These are phyloP conservation scores for Tautogolabrus adspersus DNA, from an alignment of 2,113 vertebrate species.

Conservation along the genomic window DNA sequence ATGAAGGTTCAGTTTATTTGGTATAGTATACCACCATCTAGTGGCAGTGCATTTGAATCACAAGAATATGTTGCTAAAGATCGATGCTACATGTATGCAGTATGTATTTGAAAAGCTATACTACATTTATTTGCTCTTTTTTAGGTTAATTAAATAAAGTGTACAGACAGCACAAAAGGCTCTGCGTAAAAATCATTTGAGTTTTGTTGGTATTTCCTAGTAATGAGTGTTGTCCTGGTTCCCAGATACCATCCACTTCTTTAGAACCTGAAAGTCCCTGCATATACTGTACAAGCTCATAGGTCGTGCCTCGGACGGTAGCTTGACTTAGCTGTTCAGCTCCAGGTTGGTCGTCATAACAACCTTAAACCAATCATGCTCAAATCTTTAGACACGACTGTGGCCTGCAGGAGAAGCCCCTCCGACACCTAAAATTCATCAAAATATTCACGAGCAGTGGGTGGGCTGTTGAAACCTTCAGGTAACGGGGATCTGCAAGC, in stretches of 20 bases:
- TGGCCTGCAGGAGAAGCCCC: not conserved
- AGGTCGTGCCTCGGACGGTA: not conserved
- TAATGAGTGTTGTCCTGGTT: not conserved
- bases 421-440: not conserved
- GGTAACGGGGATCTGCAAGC: not conserved
- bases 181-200: no score
- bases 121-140: no score
- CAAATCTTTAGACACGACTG: not conserved
- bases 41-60: slow-evolving; percentile 20
- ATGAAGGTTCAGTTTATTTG: not conserved
- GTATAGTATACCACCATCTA: slow-evolving; percentile 58
- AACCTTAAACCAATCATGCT: not conserved
- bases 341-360: slow-evolving; percentile 14
- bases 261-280: not conserved
- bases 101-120: no score
- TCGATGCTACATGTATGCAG: not conserved
- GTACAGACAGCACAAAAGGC: no score
- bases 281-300: not conserved
- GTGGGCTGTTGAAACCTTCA: not conserved
- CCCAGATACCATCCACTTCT: not conserved
- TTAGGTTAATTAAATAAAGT: no score
- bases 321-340: slow-evolving; percentile 16
- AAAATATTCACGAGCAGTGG: not conserved
- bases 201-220: no score
- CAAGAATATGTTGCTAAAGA: not conserved